phyloP scores from a whole-genome alignment of 2,888 invertebrate genomes.

The Polydesmus complanatus region DNA sequence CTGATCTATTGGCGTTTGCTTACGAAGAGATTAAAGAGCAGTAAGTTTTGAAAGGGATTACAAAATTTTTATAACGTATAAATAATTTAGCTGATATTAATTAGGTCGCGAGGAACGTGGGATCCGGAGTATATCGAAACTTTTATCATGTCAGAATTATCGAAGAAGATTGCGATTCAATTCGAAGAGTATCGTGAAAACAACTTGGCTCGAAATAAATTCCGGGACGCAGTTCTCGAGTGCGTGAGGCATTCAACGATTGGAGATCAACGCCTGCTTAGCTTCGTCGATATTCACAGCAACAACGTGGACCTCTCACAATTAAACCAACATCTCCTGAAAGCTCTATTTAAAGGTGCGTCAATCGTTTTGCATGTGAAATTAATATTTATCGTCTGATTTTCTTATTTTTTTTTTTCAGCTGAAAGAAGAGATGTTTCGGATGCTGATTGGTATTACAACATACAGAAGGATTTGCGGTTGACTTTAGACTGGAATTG shows the following conservation, averaged over 20 bases:
- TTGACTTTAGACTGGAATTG: conserved; percentile 32
- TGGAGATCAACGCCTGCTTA: conserved; percentile 28
- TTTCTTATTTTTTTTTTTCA: conserved; percentile 5
- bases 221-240: conserved; percentile 31
- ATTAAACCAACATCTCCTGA: conserved; percentile 30
- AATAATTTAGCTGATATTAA: neutral
- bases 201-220: conserved; percentile 28
- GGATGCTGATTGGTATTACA: conserved; percentile 14
- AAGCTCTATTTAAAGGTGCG: conserved; percentile 30
- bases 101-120: conserved; percentile 20
- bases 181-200: conserved; percentile 31
- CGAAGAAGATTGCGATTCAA: conserved; percentile 28
- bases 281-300: conserved; percentile 29
- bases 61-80: neutral
- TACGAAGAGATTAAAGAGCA: conserved; percentile 29
- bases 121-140: conserved; percentile 29
- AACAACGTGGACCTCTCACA: conserved; percentile 28
- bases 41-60: conserved; percentile 14
- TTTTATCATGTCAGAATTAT: conserved; percentile 31
- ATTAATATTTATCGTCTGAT: neutral
- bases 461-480: conserved; percentile 26
- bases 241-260: conserved; percentile 29
- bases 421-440: conserved; percentile 10
- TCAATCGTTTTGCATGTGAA: neutral
- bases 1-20: conserved; percentile 31